Evolutionary conservation across 2,888 invertebrate species (phyloP), one percentile per base, ranked within the genome.

Genomic region (Acanthacorydalis orientalis): DNA sequence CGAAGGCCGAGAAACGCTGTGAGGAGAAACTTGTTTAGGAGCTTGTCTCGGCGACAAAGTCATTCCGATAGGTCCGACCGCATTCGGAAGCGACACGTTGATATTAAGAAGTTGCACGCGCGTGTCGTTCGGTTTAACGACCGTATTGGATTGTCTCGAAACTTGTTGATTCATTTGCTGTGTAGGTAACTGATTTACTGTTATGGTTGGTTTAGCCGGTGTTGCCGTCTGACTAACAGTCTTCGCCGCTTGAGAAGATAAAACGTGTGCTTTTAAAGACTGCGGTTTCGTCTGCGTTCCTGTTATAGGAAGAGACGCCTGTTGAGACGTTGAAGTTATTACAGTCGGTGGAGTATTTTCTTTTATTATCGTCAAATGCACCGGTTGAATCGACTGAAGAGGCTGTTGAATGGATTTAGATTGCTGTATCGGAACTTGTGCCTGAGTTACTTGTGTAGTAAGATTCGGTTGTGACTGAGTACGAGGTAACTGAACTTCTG

Each of bases 211-310:
- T 32, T 51, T 16, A 10, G 12, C 16, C 10, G 35, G 34, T n/a
- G 41, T 47, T 45, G 37, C 37, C 31, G 42, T 34, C 39, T 46
- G 48, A 31, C 44, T 23, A 6, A 23, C 23, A 2, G 23, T 61
- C 53, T 64, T 61, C 2, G 63, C 61, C 1, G 60, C 63, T 52
- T 72, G 71, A 33, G 71, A 68, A 46, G 74, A 75, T 15, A 78
- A 57, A 4, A 78, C 77, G 51, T 78, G 78, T 2, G 78, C 77
- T 56, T 78, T 78, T 2, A 78, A 60, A 6, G 75, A 74, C 15
- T 75, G 77, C 0, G 74, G 70, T 54, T 65, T 70, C 48, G 62
- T 64, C 58, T 62, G 58, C 37, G 57, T 59, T 23, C 23, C 23
- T 23, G 23, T 6, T 23, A 23, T 6, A 4, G 23, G 23, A 6